A percentile compares a stretch with the other conserved stretches of the same genome.
Evolutionary conservation across 2,113 vertebrate genomes (phyloP).

Genomic region (Phrynocephalus versicolor): DNA sequence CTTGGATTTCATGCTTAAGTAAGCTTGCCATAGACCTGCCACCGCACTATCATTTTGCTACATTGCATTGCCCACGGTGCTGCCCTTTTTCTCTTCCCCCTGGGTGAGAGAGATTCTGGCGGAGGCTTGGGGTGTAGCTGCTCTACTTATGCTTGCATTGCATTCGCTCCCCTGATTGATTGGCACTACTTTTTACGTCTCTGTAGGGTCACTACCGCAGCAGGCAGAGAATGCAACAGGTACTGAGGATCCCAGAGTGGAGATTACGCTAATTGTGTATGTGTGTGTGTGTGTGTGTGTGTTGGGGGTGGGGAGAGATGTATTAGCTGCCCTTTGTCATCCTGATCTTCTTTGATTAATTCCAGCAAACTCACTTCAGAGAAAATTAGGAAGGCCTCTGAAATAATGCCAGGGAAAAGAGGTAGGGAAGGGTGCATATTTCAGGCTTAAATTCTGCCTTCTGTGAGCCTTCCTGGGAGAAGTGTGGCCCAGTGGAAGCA

Average conservation of each 20-base stretch:
- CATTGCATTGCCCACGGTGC: constrained; percentile 21
- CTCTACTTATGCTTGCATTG: neutral
- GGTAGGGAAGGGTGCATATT: neutral
- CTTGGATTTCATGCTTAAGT: constrained; percentile 53
- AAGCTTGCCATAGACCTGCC: constrained; percentile 44
- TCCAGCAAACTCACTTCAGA: neutral
- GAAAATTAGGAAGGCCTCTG: neutral
- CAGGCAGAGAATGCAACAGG: neutral
- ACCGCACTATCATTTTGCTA: constrained; percentile 40
- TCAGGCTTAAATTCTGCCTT: neutral
- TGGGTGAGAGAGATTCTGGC: neutral
- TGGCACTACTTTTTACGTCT: neutral
- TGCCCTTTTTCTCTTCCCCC: neutral
- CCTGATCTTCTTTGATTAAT: neutral
- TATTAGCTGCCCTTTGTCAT: neutral
- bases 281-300: too few relatives aligned
- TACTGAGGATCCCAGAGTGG: too few relatives aligned
- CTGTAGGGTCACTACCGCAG: neutral
- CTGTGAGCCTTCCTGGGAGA: neutral
- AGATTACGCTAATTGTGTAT: neutral
- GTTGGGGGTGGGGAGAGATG: neutral
- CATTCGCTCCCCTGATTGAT: neutral
- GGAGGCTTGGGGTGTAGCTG: neutral
- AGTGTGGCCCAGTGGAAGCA: neutral
- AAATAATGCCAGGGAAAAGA: neutral